Evolutionary conservation across 2,888 invertebrate species (phyloP), one percentile per base, ranked within the genome.

Genomic region (Nebria brevicollis): DNA sequence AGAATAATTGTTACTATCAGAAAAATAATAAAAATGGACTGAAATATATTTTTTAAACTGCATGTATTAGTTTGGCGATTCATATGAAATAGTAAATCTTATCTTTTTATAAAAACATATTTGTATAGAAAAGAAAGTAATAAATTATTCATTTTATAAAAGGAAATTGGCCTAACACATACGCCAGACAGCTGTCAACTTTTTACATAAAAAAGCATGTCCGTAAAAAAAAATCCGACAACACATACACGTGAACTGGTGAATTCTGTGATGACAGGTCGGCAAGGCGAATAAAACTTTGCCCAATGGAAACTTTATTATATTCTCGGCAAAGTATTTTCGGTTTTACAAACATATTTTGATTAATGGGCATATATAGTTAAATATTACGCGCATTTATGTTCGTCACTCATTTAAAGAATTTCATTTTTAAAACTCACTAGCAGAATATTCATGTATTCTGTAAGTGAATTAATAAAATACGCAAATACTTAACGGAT

Each of bases 81-180:
- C 20, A 20, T 20, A 1, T 20, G 34, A 34, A 34, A 34, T 34
- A 34, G 34, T 34, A 34, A 34, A 34, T 34, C 34, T 34, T 34
- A 73, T 15, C 66, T 42, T n/a, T 76, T 66, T 66, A 76, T 76
- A 34, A 41, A 26, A 76, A 66, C 66, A 66, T 66, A 25, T 41
- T 66, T 42, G 20, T 66, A 76, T 66, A 76, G 66, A 76, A 76
- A 76, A 76, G 66, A 76, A 76, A 66, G 76, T 42, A 76, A 76
- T 76, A 76, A 76, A 76, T 76, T 76, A 76, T 76, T 66, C 34
- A 76, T 76, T 66, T 76, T 66, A 66, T 66, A 25, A 11, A 66
- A 76, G 76, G 76, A 76, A 41, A 66, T 76, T 41, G 76, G 76
- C 76, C 41, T 76, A 76, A 76, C 66, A 42, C 66, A 76, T 66